phyloP scores from a whole-genome alignment of 2,797 vertebrate species.

The Alcedo atthis region DNA sequence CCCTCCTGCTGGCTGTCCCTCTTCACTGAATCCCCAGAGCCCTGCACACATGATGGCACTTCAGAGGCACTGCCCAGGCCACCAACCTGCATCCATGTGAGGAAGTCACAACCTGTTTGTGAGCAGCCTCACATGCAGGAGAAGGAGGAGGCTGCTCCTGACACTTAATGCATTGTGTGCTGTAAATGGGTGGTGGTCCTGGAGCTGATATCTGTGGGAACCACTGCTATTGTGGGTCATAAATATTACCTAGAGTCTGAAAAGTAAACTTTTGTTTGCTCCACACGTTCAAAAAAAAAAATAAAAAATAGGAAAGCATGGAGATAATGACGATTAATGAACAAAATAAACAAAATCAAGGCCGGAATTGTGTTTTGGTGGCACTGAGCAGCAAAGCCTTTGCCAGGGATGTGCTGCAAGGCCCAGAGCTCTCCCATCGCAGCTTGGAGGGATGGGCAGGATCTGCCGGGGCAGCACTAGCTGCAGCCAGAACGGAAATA shows the following conservation, averaged over 20 bases:
- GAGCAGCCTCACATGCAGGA: background rate
- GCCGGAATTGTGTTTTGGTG: background rate
- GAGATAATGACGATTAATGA: background rate
- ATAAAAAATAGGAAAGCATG: background rate
- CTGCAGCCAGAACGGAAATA: rapidly evolving
- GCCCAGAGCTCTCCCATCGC: background rate
- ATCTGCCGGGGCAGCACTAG: background rate
- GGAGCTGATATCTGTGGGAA: background rate
- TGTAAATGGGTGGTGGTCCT: background rate
- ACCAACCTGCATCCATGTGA: background rate
- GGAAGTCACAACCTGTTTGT: background rate
- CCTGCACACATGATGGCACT: rapidly evolving
- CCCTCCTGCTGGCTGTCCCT: background rate
- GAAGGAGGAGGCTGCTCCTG: background rate
- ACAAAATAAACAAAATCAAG: background rate
- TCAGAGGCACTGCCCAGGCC: rapidly evolving
- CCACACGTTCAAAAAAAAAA: rapidly evolving
- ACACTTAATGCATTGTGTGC: background rate
- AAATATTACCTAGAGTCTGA: background rate
- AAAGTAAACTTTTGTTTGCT: background rate
- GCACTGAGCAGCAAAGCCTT: background rate
- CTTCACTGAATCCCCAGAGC: no score
- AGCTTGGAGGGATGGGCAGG: rapidly evolving
- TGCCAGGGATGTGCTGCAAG: background rate
- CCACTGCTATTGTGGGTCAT: background rate